Evolutionary conservation across 2,888 invertebrate species (phyloP).

Genomic region (Strigamia maritima): DNA sequence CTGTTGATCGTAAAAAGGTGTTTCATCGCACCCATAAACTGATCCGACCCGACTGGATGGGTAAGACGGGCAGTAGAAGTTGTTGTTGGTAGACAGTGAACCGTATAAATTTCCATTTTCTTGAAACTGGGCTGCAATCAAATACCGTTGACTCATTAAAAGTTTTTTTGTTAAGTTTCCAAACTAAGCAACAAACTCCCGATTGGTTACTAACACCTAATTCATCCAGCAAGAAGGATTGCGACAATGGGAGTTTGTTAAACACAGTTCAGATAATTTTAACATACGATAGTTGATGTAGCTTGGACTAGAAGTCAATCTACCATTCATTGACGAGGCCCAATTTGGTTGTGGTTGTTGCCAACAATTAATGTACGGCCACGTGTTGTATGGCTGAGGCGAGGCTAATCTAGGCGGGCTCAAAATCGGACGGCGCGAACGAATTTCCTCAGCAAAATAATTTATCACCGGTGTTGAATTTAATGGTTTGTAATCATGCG

Average conservation of each 20-base stretch:
- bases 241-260: too few relatives aligned
- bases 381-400: neutral
- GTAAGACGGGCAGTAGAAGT: neutral
- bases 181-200: neutral
- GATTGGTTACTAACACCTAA: too few relatives aligned
- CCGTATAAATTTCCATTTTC: neutral
- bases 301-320: neutral
- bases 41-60: conserved; percentile 1
- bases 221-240: too few relatives aligned
- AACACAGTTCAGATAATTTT: neutral
- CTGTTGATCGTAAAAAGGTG: neutral
- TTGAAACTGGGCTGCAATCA: neutral
- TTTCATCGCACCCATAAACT: neutral
- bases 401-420: neutral
- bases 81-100: neutral
- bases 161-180: neutral
- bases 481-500: neutral
- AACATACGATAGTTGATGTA: neutral
- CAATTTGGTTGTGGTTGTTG: neutral
- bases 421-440: conserved; percentile 1
- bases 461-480: neutral
- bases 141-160: neutral
- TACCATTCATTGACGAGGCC: neutral
- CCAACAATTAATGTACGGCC: neutral
- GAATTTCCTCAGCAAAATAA: neutral